Evolutionary conservation across 2,888 invertebrate species (phyloP).

Genomic region (Tryphoninae sp.): DNA sequence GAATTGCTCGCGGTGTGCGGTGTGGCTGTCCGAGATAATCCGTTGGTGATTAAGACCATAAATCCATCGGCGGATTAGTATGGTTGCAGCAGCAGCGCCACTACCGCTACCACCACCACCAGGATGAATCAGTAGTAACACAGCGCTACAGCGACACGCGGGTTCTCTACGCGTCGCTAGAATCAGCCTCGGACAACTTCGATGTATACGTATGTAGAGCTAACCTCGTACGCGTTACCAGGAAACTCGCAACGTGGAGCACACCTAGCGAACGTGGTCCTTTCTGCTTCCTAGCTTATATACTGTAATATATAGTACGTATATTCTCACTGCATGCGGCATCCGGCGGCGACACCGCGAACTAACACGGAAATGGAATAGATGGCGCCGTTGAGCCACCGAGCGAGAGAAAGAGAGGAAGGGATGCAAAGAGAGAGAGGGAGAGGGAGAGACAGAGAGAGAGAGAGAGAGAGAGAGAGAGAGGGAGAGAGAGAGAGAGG

Average conservation of each 20-base stretch:
- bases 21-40: conserved; percentile 83
- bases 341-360: conserved; percentile 57
- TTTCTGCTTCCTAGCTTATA: conserved; percentile 51
- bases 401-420: conserved; percentile 42
- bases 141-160: conserved; percentile 56
- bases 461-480: conserved; percentile 45
- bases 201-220: conserved; percentile 27
- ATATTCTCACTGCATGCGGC: conserved; percentile 49
- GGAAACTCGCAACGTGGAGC: conserved; percentile 44
- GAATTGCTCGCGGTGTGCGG: conserved; percentile 70
- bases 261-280: conserved; percentile 43
- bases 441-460: conserved; percentile 44
- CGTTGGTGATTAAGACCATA: conserved; percentile 86
- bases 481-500: conserved; percentile 43
- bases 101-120: conserved; percentile 64
- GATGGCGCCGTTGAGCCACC: conserved; percentile 53
- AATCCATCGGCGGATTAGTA: conserved; percentile 83
- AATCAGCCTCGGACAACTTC: conserved; percentile 48
- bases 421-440: conserved; percentile 39
- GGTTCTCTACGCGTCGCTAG: conserved; percentile 60
- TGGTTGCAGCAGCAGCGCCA: conserved; percentile 73
- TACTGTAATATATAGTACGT: conserved; percentile 41
- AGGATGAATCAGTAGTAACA: conserved; percentile 65
- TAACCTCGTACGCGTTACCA: conserved; percentile 38
- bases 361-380: conserved; percentile 64